phyloP scores from a whole-genome alignment of 2,888 invertebrate genomes.

The Netelia fuscicornis region DNA sequence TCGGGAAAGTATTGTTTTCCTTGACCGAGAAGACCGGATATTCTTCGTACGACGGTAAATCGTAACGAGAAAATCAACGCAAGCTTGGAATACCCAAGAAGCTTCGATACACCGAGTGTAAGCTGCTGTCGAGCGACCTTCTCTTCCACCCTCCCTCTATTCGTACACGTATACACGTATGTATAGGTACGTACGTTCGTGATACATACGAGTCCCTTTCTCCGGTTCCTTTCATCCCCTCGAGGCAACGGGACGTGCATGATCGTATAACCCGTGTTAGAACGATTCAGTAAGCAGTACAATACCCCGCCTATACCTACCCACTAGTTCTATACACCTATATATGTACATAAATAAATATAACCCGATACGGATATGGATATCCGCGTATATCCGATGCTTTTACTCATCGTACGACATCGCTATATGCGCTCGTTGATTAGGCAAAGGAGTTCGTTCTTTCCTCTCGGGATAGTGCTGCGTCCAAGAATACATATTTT shows the following conservation, averaged over 20 bases:
- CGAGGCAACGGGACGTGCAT: conserved; percentile 17
- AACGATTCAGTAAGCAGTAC: conserved; percentile 31
- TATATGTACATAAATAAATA: conserved; percentile 1
- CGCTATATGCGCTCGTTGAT: too few species aligned
- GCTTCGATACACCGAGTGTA: conserved; percentile 18
- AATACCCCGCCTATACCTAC: background rate
- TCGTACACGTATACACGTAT: background rate
- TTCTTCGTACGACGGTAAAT: background rate
- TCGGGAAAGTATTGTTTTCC: conserved; percentile 32
- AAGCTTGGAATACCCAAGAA: conserved; percentile 48
- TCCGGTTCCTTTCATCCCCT: conserved; percentile 26
- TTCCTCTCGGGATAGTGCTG: too few species aligned
- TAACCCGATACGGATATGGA: background rate
- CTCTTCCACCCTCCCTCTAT: background rate
- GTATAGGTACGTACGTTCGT: background rate
- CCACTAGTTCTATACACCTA: background rate
- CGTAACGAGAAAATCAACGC: conserved; percentile 41
- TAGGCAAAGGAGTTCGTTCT: too few species aligned
- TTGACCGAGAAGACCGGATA: background rate
- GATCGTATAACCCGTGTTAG: conserved; percentile 28
- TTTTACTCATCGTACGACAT: background rate
- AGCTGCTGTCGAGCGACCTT: conserved; percentile 21
- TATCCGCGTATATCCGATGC: background rate
- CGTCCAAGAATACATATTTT: too few species aligned
- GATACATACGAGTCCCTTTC: conserved; percentile 7